Evolutionary conservation across 1,140 invertebrate genomes (phyloP), one percentile per base, ranked within the genome.

Genomic region (Yoshiicerus persimilis): DNA sequence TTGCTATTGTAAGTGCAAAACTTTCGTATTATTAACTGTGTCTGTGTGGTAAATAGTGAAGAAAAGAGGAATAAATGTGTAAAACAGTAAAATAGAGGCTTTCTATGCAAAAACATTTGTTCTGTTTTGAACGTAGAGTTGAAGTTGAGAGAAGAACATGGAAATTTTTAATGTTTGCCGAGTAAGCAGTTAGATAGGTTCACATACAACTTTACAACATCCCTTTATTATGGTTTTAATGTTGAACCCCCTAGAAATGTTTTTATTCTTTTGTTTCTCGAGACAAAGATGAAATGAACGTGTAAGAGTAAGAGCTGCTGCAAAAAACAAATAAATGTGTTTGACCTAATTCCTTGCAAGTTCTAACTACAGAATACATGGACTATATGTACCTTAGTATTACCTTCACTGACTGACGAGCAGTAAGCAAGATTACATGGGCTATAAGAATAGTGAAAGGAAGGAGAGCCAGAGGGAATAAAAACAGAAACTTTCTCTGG

Each of bases 221-320:
- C 66, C 25, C 66, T 30, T 30, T 70, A 56, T 56, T 56, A 56
- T 56, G 47, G 16, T 30, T 70, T 70, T 70, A 70, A 70, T 70
- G 66, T 70, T 70, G 30, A 27, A 30, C 66, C 11, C 66, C 66
- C 25, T 16, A 2, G 25, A 70, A 30, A 70, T 30, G 66, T 70
- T 70, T 70, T 30, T 30, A 70, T 70, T 70, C 30, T 30, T 27
- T 25, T 13, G 66, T 70, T 32, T 20, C 75, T 36, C n/a, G 9
- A 80, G 75, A 80, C 34, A 80, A 38, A 80, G 75, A 80, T 80
- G 75, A 80, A 34, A 80, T 38, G 75, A 38, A 36, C n/a, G 75
- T 80, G 32, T 32, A 80, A 36, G 30, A 75, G 8, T 32, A 70
- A 34, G 30, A 80, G 75, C 66, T 16, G 25, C 27, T 70, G 30